Percentiles rank a stretch among this genome's conserved stretches.
phyloP scores from a whole-genome alignment of 2,888 invertebrate species.

The Piscicola geometra region DNA sequence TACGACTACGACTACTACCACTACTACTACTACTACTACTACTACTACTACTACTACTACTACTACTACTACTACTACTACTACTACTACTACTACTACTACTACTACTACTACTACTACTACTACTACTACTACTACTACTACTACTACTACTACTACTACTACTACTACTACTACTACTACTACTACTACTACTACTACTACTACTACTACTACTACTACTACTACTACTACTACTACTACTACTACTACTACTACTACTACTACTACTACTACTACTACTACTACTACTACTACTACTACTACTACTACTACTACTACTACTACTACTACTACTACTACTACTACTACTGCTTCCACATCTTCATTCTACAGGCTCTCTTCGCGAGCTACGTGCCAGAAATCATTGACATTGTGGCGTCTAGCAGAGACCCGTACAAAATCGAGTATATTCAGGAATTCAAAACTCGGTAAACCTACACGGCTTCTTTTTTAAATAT shows the following conservation, averaged over 20 bases:
- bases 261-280: background rate
- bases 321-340: background rate
- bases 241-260: background rate
- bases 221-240: background rate
- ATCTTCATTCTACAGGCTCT: constrained; percentile 8
- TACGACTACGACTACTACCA: too few relatives aligned
- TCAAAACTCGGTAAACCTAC: constrained; percentile 27
- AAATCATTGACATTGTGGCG: constrained; percentile 28
- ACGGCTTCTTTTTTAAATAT: too few relatives aligned
- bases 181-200: background rate
- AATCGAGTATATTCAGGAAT: constrained; percentile 13
- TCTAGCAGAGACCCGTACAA: constrained; percentile 9
- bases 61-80: too few relatives aligned
- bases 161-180: background rate
- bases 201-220: background rate
- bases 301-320: background rate
- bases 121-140: too few relatives aligned
- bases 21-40: too few relatives aligned
- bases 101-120: too few relatives aligned
- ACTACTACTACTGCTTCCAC: background rate
- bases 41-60: too few relatives aligned
- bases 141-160: too few relatives aligned
- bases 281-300: background rate
- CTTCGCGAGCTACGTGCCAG: constrained; percentile 25
- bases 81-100: too few relatives aligned